A percentile compares a stretch with the other conserved stretches of the same genome.
Conservation (phyloP, 2,113 vertebrate species). For the Heptranchias perlo region DNA sequence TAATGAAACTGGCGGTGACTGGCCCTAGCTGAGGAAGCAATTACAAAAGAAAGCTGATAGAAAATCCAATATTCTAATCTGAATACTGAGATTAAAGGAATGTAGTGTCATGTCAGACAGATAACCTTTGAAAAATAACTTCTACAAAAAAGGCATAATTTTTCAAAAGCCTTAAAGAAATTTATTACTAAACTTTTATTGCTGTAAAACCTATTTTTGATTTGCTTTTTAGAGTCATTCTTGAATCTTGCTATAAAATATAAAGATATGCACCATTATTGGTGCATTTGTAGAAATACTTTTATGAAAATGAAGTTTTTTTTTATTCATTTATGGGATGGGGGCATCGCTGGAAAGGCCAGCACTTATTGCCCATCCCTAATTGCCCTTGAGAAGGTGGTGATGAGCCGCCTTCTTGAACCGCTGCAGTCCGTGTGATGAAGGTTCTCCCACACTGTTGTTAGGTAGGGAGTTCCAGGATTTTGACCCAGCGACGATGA, state of each 20-base stretch:
- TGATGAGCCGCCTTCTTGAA: too few relatives aligned
- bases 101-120: background rate
- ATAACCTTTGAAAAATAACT: background rate
- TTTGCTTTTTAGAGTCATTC: background rate
- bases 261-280: background rate
- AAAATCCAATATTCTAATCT: background rate
- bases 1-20: background rate
- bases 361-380: too few relatives aligned
- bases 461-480: too few relatives aligned
- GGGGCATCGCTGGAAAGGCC: too few relatives aligned
- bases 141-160: background rate
- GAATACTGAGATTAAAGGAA: background rate
- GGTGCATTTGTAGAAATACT: background rate
- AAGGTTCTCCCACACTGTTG: too few relatives aligned
- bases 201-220: background rate
- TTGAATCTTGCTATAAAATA: background rate
- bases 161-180: background rate
- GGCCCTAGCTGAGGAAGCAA: background rate
- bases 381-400: too few relatives aligned
- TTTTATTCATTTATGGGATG: too few relatives aligned
- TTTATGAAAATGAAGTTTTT: background rate
- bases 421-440: too few relatives aligned
- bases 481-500: too few relatives aligned
- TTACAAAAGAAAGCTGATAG: background rate
- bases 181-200: background rate